Percentiles rank a stretch among this genome's conserved stretches.
phyloP scores from a whole-genome alignment of 2,113 vertebrate species.

The Gavia stellata region DNA sequence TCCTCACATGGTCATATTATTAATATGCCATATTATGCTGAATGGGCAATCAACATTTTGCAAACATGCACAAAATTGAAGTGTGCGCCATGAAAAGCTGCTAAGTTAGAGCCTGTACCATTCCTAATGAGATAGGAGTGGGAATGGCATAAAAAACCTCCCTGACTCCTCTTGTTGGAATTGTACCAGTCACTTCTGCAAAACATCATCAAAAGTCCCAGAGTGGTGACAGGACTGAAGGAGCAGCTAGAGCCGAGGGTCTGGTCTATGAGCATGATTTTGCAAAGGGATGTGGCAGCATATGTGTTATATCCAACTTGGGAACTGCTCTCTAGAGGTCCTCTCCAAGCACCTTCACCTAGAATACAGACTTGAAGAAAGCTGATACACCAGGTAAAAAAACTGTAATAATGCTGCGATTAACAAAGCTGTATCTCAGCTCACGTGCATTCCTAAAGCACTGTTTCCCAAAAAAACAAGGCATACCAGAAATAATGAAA shows the following conservation, averaged over 20 bases:
- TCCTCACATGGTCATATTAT: not conserved
- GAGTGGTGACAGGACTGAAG: accelerated
- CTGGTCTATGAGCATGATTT: not conserved
- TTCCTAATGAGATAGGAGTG: not conserved
- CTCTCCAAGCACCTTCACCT: not conserved
- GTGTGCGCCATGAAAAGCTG: not conserved
- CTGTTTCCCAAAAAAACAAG: not conserved
- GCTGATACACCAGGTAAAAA: not conserved
- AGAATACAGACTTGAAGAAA: not conserved
- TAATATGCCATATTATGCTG: not conserved
- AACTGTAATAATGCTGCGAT: not conserved
- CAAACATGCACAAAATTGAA: not conserved
- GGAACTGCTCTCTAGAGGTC: not conserved
- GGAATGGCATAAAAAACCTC: not conserved
- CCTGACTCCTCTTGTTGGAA: not conserved
- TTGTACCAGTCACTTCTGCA: not conserved
- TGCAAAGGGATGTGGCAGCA: not conserved
- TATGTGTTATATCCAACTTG: not conserved
- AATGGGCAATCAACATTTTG: not conserved
- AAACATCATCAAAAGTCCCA: not conserved
- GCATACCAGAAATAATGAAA: not conserved
- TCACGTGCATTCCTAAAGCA: not conserved
- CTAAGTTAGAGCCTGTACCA: not conserved
- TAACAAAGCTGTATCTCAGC: not conserved
- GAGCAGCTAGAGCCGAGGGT: not conserved